Evolutionary conservation across 2,797 vertebrate species (phyloP).

Genomic region (Acrossocheilus wenchowensis): DNA sequence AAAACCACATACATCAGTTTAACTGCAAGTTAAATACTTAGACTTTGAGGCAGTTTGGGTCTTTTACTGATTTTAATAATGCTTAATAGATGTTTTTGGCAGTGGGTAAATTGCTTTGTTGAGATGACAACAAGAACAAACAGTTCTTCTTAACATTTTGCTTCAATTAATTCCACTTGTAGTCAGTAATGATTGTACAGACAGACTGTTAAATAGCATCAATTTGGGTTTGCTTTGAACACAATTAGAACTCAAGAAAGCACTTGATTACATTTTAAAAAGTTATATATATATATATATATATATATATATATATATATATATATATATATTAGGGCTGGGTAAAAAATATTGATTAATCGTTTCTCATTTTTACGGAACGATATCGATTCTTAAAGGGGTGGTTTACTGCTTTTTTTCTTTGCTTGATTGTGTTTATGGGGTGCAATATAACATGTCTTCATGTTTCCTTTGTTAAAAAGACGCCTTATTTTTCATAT

Average conservation of each 20-base stretch:
- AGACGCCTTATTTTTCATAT: no score
- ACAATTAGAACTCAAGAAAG: neutral
- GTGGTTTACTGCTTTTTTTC: no score
- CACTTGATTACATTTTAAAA: no score
- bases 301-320: neutral
- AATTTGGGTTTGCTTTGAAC: neutral
- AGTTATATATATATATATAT: neutral
- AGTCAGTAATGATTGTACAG: neutral
- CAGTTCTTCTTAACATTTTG: slow-evolving; percentile 7
- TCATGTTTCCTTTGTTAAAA: no score
- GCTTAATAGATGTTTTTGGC: slow-evolving; percentile 24
- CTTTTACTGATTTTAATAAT: slow-evolving; percentile 17
- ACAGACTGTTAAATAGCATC: neutral
- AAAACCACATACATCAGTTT: slow-evolving; percentile 19
- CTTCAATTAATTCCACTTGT: neutral
- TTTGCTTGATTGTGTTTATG: no score
- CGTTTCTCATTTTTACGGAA: no score
- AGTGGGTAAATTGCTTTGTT: slow-evolving; percentile 31
- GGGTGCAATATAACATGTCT: no score
- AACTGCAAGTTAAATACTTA: slow-evolving; percentile 3
- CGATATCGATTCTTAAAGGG: no score
- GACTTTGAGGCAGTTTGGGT: slow-evolving; percentile 1
- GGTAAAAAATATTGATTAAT: no score
- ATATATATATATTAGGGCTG: no score
- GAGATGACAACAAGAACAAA: slow-evolving; percentile 39